A percentile compares a stretch with the other conserved stretches of the same genome.
Evolutionary conservation across 2,888 invertebrate genomes (phyloP).

Genomic region (Petrolisthes manimaculis): DNA sequence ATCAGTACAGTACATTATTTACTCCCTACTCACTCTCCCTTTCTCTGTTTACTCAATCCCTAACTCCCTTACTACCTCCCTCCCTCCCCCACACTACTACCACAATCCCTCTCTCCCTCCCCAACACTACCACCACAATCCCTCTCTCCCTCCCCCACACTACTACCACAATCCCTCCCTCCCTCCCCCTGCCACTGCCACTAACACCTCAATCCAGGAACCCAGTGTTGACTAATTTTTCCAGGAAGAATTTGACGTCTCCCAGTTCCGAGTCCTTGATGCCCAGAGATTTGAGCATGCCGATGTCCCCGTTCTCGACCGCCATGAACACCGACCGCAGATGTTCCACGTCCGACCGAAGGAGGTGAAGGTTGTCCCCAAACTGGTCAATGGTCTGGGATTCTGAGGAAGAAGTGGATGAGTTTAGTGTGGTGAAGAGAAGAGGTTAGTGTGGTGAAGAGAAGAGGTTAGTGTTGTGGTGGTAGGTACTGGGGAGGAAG

Average conservation of each 20-base stretch:
- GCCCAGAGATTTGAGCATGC: constrained; percentile 92
- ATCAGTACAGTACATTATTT: not conserved
- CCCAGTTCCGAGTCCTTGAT: constrained; percentile 95
- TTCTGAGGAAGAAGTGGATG: constrained; percentile 75
- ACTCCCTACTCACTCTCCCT: constrained; percentile 4
- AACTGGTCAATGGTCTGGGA: constrained; percentile 96
- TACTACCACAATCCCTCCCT: not conserved
- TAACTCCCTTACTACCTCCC: too few species aligned
- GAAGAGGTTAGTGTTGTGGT: too few species aligned
- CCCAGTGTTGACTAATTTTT: constrained; percentile 94
- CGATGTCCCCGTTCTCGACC: constrained; percentile 93
- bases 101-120: too few species aligned
- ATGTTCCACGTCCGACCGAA: constrained; percentile 86
- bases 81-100: too few species aligned
- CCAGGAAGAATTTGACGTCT: constrained; percentile 95
- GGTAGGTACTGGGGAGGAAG: too few species aligned
- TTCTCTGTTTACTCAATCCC: not conserved
- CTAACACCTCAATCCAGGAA: constrained; percentile 81
- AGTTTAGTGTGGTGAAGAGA: not conserved
- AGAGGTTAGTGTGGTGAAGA: too few species aligned
- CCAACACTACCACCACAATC: too few species aligned
- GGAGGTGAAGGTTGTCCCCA: constrained; percentile 86
- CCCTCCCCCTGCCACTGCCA: not conserved
- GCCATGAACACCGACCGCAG: constrained; percentile 95
- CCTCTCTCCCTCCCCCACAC: constrained; percentile 10